A percentile compares a stretch with the other conserved stretches of the same genome.
Conservation (phyloP, 2,797 vertebrate genomes). For the Lepus oiostolus region DNA sequence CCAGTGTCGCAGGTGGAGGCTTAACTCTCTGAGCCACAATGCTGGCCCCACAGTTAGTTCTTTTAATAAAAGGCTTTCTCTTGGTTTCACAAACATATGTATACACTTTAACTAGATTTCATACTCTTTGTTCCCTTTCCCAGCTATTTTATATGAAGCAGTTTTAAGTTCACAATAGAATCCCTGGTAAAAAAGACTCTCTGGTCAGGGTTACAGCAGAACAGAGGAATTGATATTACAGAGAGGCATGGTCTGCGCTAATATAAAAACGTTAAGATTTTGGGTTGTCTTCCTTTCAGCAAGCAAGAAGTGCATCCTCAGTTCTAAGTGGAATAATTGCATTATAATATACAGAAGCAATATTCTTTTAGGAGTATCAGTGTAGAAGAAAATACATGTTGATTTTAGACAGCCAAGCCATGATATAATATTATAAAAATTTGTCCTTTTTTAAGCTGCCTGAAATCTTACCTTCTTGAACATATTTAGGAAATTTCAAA, state of each 20-base stretch:
- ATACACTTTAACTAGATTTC: not conserved
- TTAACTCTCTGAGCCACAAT: too few relatives aligned
- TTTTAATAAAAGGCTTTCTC: not conserved
- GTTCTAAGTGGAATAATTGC: conserved; percentile 30
- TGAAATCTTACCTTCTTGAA: not conserved
- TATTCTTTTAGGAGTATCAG: not conserved
- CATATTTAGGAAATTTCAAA: not conserved
- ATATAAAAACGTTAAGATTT: not conserved
- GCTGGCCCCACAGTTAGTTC: not conserved
- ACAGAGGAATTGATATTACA: not conserved
- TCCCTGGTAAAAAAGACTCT: conserved; percentile 8
- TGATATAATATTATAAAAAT: not conserved
- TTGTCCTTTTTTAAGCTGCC: not conserved
- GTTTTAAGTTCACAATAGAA: not conserved
- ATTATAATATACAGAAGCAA: conserved; percentile 8
- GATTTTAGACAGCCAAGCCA: conserved; percentile 37
- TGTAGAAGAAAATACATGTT: not conserved
- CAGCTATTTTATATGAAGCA: not conserved
- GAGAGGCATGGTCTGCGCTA: not conserved
- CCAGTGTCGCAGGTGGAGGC: too few relatives aligned
- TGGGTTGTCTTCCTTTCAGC: not conserved
- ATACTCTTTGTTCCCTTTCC: not conserved
- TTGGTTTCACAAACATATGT: not conserved
- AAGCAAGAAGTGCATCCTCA: not conserved
- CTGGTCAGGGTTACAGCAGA: not conserved